Evolutionary conservation across 2,797 vertebrate genomes (phyloP).

Genomic region (Acanthis flammea): DNA sequence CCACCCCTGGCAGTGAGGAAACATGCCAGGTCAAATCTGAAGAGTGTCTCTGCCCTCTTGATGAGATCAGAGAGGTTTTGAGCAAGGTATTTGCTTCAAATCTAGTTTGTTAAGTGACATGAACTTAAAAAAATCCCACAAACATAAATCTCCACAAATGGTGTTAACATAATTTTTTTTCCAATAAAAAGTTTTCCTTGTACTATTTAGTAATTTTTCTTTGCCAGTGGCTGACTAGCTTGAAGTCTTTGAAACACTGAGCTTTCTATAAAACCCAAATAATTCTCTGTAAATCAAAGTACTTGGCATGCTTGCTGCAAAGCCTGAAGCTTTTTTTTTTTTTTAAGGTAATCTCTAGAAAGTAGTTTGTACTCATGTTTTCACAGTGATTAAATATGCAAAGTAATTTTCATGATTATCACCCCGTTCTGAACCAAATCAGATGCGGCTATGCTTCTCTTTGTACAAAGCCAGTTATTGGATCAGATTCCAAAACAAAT

Average conservation of each 20-base stretch:
- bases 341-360: constrained; percentile 83
- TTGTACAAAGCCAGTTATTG: constrained; percentile 85
- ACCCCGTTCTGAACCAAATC: constrained; percentile 83
- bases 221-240: constrained; percentile 62
- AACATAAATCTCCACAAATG: not conserved
- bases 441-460: constrained; percentile 80
- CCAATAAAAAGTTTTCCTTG: constrained; percentile 32
- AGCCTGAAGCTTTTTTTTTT: constrained; percentile 67
- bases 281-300: constrained; percentile 78
- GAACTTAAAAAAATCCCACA: not conserved
- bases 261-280: constrained; percentile 75
- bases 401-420: constrained; percentile 89
- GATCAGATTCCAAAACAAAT: constrained; percentile 94
- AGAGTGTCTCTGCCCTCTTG: not conserved
- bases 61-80: not conserved
- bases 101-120: not conserved
- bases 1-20: not conserved
- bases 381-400: constrained; percentile 91
- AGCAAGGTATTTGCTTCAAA: not conserved
- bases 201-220: constrained; percentile 33
- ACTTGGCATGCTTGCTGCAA: constrained; percentile 75
- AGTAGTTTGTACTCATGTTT: constrained; percentile 80
- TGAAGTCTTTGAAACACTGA: constrained; percentile 74
- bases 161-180: not conserved
- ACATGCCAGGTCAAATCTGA: not conserved